Percentiles rank a stretch among this genome's conserved stretches.
These are phyloP conservation scores for Eupithecia subumbrata DNA, from an alignment of 2,888 invertebrate species.

Conservation along the genomic window DNA sequence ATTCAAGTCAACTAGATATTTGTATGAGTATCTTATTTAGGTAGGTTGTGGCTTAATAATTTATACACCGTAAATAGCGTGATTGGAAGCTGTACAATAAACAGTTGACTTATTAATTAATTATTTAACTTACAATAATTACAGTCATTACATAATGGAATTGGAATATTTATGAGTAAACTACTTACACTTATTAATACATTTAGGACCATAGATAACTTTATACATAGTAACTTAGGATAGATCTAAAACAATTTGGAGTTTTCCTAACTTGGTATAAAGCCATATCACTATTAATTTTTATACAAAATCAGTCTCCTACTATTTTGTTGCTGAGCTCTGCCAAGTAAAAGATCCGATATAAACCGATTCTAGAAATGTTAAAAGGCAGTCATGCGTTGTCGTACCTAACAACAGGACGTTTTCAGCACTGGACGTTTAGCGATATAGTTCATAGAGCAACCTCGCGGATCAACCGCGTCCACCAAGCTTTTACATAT, in stretches of 20 bases:
- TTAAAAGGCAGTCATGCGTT: conserved; percentile 60
- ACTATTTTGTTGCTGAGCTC: conserved; percentile 77
- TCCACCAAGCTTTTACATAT: conserved; percentile 35
- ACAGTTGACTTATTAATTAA: conserved; percentile 70
- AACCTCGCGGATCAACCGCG: conserved; percentile 46
- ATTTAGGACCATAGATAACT: conserved; percentile 44
- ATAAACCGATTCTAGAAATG: conserved; percentile 54
- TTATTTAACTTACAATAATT: conserved; percentile 70
- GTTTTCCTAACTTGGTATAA: conserved; percentile 72
- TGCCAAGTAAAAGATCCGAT: conserved; percentile 58
- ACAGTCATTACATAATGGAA: conserved; percentile 74
- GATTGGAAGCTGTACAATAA: conserved; percentile 76
- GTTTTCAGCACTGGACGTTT: conserved; percentile 71
- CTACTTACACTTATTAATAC: conserved; percentile 59
- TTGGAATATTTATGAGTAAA: conserved; percentile 69
- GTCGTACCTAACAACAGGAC: conserved; percentile 63
- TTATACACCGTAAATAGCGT: conserved; percentile 74
- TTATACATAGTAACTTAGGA: conserved; percentile 40
- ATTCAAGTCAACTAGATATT: conserved; percentile 81
- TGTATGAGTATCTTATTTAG: conserved; percentile 78
- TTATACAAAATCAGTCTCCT: conserved; percentile 83
- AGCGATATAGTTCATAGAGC: conserved; percentile 48
- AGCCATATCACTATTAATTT: conserved; percentile 69
- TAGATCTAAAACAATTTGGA: conserved; percentile 50
- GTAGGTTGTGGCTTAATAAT: conserved; percentile 79